These are phyloP conservation scores for Calosoma granatense DNA, from an alignment of 1,140 invertebrate species.

Conservation along the genomic window DNA sequence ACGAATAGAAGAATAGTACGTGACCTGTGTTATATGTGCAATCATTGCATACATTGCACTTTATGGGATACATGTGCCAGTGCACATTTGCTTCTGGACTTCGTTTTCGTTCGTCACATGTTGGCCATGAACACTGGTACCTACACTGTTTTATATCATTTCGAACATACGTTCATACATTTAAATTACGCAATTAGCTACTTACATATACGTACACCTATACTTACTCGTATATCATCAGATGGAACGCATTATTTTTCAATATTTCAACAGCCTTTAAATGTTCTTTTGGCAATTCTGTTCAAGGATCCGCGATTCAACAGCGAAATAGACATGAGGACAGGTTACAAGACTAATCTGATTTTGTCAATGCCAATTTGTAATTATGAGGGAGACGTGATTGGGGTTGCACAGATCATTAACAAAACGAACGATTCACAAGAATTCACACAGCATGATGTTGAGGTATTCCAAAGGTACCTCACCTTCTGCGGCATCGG, in stretches of 20 bases:
- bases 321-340: slow-evolving; percentile 79
- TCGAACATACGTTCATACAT: not conserved
- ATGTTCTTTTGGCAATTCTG: no score
- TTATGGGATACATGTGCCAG: no score
- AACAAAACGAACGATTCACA: slow-evolving; percentile 83
- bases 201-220: not conserved
- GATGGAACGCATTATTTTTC: no score
- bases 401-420: slow-evolving; percentile 94
- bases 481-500: slow-evolving; percentile 95
- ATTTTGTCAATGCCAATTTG: slow-evolving; percentile 93
- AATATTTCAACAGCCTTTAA: no score
- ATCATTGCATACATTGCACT: no score
- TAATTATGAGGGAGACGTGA: slow-evolving; percentile 90
- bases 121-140: no score
- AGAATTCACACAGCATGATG: slow-evolving; percentile 81
- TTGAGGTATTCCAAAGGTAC: slow-evolving; percentile 79
- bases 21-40: no score
- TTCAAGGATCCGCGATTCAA: slow-evolving; percentile 75
- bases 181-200: not conserved
- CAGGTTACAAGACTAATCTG: slow-evolving; percentile 84
- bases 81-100: no score
- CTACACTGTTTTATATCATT: no score
- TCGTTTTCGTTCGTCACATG: no score
- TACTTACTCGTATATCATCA: no score
- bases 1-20: no score